Percentiles rank a stretch among this genome's conserved stretches.
These are phyloP conservation scores for Megaustenia siamemsis DNA, from an alignment of 2,888 invertebrate genomes.

Conservation along the genomic window DNA sequence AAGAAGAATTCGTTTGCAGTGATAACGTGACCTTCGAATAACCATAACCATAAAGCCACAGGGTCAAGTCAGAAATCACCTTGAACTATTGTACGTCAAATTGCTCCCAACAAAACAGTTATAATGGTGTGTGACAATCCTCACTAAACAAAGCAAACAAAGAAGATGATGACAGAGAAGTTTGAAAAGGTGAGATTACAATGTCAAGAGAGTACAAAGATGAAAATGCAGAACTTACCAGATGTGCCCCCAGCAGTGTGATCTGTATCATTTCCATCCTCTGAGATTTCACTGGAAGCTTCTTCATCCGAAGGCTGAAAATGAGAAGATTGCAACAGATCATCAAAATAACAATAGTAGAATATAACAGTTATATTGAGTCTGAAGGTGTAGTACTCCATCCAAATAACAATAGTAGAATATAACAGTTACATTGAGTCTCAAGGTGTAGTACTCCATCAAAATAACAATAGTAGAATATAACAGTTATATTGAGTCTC, in stretches of 20 bases:
- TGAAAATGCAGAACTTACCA: slow-evolving; percentile 12
- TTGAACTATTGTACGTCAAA: no score
- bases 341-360: background rate
- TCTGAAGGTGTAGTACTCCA: no score
- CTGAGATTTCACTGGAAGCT: slow-evolving; percentile 85
- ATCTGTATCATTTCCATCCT: slow-evolving; percentile 78
- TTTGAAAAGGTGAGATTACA: background rate
- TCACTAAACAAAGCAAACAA: background rate
- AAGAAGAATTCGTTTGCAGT: no score
- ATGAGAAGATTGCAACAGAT: background rate
- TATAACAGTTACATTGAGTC: background rate
- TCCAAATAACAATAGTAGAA: background rate
- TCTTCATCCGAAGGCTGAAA: slow-evolving; percentile 76
- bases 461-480: background rate
- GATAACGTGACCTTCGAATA: no score
- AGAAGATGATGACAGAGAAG: background rate
- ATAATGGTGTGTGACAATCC: no score
- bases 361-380: background rate
- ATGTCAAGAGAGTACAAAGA: background rate
- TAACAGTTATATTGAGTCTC: background rate
- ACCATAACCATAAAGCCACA: no score
- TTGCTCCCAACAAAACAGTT: no score
- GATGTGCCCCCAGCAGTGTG: slow-evolving; percentile 64
- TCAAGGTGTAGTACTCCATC: no score
- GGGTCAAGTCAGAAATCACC: no score